Evolutionary conservation across 2,113 vertebrate genomes (phyloP).

Genomic region (Apodemus speciosus): DNA sequence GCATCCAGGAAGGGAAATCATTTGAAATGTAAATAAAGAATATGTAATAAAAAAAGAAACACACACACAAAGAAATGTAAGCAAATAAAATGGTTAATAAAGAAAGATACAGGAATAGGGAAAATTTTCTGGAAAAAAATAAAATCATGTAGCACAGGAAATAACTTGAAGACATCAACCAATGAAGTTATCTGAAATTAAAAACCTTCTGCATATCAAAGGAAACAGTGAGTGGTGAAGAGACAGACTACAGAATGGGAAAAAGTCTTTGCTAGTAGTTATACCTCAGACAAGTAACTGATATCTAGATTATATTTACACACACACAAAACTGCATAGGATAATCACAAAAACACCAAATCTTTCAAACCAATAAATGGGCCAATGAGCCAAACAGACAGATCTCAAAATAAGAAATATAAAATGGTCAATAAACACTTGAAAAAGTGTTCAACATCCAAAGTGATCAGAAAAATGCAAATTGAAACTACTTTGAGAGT

Average conservation of each 20-base stretch:
- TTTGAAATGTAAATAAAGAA: no score
- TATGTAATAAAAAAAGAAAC: no score
- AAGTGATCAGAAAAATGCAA: neutral
- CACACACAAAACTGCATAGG: neutral
- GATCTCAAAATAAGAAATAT: neutral
- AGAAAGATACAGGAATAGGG: neutral
- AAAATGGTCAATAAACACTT: neutral
- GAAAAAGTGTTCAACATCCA: neutral
- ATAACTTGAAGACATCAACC: neutral
- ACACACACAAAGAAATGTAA: no score
- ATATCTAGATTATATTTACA: neutral
- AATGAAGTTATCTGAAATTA: neutral
- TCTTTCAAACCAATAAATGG: neutral
- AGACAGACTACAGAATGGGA: neutral
- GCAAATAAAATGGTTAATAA: no score
- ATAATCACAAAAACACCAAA: neutral
- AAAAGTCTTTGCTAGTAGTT: neutral
- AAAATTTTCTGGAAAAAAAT: neutral
- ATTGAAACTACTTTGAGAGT: neutral
- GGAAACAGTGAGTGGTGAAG: neutral
- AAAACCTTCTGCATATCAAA: neutral
- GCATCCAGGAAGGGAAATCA: no score
- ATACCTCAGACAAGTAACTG: neutral
- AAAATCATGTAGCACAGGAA: neutral
- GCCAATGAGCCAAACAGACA: neutral